These are phyloP conservation scores for Rhizomys pruinosus DNA, from an alignment of 2,113 vertebrate species.

Conservation along the genomic window DNA sequence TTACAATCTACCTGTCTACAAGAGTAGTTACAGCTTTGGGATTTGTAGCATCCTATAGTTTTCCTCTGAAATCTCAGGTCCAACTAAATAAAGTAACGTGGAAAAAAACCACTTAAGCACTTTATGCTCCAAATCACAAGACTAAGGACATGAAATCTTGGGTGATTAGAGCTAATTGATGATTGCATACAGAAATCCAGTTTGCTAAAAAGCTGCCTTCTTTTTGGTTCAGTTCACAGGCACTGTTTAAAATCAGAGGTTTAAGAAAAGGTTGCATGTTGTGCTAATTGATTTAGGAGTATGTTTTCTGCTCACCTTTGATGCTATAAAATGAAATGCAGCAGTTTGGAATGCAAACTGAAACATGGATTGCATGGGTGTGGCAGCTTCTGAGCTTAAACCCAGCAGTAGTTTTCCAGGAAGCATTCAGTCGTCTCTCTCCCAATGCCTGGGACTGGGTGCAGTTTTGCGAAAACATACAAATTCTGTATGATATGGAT, in stretches of 20 bases:
- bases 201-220: neutral
- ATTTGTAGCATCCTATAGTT: neutral
- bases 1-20: neutral
- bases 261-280: neutral
- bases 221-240: conserved; percentile 28
- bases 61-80: neutral
- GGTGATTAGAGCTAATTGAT: conserved; percentile 40
- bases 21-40: neutral
- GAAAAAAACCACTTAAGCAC: conserved; percentile 36
- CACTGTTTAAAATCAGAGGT: conserved; percentile 63
- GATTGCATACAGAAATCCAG: conserved; percentile 17
- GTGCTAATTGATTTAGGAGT: conserved; percentile 43
- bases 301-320: conserved; percentile 70
- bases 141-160: neutral
- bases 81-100: conserved; percentile 12
- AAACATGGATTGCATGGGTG: neutral
- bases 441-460: neutral
- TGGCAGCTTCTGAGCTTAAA: neutral
- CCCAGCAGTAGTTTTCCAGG: neutral
- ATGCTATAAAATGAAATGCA: conserved; percentile 56
- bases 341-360: conserved; percentile 28
- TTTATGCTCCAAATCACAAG: conserved; percentile 39
- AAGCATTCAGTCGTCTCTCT: neutral
- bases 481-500: neutral
- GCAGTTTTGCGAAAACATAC: neutral